phyloP scores from a whole-genome alignment of 2,113 vertebrate species.

The Siniperca knerii region DNA sequence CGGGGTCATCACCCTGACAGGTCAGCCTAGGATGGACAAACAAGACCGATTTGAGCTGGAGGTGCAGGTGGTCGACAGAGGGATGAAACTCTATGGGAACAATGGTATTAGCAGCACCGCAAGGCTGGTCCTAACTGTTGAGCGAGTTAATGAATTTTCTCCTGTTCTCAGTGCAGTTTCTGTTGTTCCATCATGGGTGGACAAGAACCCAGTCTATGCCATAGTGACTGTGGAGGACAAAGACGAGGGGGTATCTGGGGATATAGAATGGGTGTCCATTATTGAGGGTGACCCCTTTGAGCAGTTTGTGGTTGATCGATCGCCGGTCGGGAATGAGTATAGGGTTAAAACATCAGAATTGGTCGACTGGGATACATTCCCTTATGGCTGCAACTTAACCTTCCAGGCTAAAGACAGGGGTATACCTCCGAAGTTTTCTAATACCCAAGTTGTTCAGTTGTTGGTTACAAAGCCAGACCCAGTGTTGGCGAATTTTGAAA shows the following conservation, averaged over 20 bases:
- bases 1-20: constrained; percentile 92
- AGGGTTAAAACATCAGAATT: constrained; percentile 89
- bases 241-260: constrained; percentile 94
- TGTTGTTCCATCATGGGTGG: constrained; percentile 85
- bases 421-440: constrained; percentile 91
- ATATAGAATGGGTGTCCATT: constrained; percentile 94
- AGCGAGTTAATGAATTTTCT: constrained; percentile 91
- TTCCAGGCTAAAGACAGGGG: constrained; percentile 96
- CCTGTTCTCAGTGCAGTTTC: constrained; percentile 88
- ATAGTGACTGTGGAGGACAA: constrained; percentile 90
- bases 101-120: constrained; percentile 95
- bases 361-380: constrained; percentile 89
- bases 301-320: constrained; percentile 91
- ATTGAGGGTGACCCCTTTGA: constrained; percentile 92
- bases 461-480: constrained; percentile 85
- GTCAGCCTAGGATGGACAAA: constrained; percentile 88
- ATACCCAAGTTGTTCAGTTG: constrained; percentile 87
- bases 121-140: constrained; percentile 90
- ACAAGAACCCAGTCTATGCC: constrained; percentile 89
- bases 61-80: constrained; percentile 94
- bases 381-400: constrained; percentile 92
- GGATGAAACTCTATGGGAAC: constrained; percentile 95
- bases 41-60: constrained; percentile 91
- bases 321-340: constrained; percentile 90
- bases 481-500: constrained; percentile 86